These are phyloP conservation scores for Ibidorhyncha struthersii DNA, from an alignment of 2,113 vertebrate species.

Conservation along the genomic window DNA sequence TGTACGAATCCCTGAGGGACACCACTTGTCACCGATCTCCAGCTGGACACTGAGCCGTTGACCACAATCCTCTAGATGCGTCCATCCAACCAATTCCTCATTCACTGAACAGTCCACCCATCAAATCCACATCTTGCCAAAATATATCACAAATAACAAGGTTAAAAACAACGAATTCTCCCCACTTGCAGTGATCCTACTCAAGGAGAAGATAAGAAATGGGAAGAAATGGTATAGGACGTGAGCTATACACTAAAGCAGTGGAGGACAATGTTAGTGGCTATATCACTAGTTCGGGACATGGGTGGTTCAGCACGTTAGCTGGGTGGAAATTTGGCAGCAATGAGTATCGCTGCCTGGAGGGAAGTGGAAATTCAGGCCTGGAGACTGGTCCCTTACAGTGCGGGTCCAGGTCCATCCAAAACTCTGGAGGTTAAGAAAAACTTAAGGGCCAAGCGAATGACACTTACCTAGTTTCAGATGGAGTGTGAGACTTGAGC, in stretches of 20 bases:
- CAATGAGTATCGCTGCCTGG: rapidly evolving
- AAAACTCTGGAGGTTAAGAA: neutral
- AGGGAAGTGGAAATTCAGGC: neutral
- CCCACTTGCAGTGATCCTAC: neutral
- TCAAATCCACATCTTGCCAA: no score
- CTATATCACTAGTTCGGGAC: neutral
- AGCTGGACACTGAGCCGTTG: no score
- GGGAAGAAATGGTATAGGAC: rapidly evolving
- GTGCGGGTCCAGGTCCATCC: neutral
- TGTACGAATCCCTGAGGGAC: no score
- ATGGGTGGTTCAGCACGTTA: rapidly evolving
- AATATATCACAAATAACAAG: neutral
- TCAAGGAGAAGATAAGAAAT: neutral
- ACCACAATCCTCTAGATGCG: no score
- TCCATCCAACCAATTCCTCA: no score
- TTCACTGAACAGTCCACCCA: no score
- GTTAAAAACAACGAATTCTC: neutral
- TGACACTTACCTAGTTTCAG: neutral
- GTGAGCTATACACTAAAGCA: neutral
- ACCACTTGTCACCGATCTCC: no score
- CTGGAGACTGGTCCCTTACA: neutral
- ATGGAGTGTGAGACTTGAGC: neutral
- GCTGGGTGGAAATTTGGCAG: neutral
- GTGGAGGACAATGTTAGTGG: neutral
- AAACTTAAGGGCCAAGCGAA: neutral